Evolutionary conservation across 1,140 invertebrate genomes (phyloP).

Genomic region (Drosophila equinoxialis): DNA sequence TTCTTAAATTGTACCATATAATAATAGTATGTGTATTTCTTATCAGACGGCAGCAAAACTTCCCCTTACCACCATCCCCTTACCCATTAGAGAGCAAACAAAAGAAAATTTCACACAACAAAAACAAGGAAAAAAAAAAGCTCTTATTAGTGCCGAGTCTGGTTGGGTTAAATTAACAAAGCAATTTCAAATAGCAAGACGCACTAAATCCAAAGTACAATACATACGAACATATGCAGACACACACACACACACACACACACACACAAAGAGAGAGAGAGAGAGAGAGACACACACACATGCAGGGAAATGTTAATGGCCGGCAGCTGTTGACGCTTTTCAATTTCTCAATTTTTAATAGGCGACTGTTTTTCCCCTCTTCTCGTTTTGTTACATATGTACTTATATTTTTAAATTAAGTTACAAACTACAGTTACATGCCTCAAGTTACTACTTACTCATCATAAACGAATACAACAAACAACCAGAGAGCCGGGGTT

Average conservation of each 20-base stretch:
- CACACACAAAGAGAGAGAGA: not conserved
- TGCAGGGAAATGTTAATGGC: constrained; percentile 38
- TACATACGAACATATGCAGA: constrained; percentile 5
- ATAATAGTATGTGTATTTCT: constrained; percentile 19
- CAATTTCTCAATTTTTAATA: not conserved
- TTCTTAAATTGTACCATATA: constrained; percentile 25
- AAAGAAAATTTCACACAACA: constrained; percentile 41
- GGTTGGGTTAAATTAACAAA: constrained; percentile 17
- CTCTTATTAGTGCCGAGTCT: constrained; percentile 17
- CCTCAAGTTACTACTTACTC: too few species aligned
- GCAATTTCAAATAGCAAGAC: constrained; percentile 24
- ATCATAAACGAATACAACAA: too few species aligned
- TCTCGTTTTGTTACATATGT: not conserved
- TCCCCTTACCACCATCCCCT: too few species aligned
- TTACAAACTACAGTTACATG: constrained; percentile 20
- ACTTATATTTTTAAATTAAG: not conserved
- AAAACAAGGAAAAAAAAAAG: constrained; percentile 1
- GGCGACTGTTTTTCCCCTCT: constrained; percentile 14
- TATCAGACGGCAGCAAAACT: constrained; percentile 32
- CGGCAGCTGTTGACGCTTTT: constrained; percentile 34
- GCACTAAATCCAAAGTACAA: constrained; percentile 50
- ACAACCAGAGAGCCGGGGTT: too few species aligned
- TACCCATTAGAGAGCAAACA: not conserved
- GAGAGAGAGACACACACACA: not conserved
- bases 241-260: constrained; percentile 3